Evolutionary conservation across 1,140 invertebrate genomes (phyloP), one percentile per base, ranked within the genome.

Genomic region (Papilio glaucus): DNA sequence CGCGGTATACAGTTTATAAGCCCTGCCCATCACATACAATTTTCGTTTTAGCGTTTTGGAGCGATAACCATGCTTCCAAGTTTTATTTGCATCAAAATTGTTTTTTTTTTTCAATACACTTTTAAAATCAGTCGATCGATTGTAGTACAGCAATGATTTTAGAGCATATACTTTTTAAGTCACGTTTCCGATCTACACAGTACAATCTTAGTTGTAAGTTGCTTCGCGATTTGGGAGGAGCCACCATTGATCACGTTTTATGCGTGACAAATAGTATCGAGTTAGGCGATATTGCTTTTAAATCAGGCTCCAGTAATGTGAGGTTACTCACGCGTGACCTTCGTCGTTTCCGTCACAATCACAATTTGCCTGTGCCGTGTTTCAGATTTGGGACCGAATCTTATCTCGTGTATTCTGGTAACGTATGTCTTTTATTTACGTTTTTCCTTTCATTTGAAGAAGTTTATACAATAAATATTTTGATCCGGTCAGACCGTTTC

Each of bases 201-300:
- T 33, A 33, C 29, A 33, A 33, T 2, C 29, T 8, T 53, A 24
- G 18, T 53, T 53, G 49, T 9, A 24, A 24, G 49, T 10, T 26
- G 12, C 21, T 24, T 26, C 21, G 21, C n/a, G 38, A 26, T 45
- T 18, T 39, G 76, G 42, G 53, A 57, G 33, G 61, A 72, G 81
- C 37, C 71, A 65, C 81, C 81, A 90, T 90, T 85, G 76, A 89
- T 91, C 89, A 89, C 85, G 85, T 90, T 90, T 86, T 91, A 87
- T 90, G 85, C 87, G 88, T 92, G 90, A 92, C 88, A 91, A 92
- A 92, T 92, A 89, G 86, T 85, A 83, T 84, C 84, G 81, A 86
- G 85, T 88, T 89, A 90, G 85, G 77, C 82, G 83, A 88, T 90
- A 92, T 91, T 91, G 89, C 87, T 86, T 90, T 90, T 84, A 85